Conservation (phyloP, 1,140 invertebrate species). For the Drosophila quadrilineata region DNA sequence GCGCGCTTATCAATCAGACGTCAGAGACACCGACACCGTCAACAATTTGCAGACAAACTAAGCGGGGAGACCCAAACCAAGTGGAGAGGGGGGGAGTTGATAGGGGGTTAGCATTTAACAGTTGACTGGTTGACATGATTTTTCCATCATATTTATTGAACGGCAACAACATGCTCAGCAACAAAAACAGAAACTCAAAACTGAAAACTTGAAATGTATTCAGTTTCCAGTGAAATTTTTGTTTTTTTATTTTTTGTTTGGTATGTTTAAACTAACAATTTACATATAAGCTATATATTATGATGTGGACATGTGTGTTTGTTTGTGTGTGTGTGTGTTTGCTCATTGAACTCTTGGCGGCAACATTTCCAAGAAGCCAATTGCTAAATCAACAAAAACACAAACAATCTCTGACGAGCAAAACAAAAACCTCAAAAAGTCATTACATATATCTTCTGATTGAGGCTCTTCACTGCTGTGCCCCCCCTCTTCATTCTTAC, state of each 20-base stretch:
- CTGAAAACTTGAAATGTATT: background rate
- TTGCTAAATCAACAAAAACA: slow-evolving; percentile 70
- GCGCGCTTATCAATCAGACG: slow-evolving; percentile 72
- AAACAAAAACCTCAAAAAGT: slow-evolving; percentile 77
- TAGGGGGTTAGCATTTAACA: slow-evolving; percentile 12
- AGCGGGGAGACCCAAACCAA: background rate
- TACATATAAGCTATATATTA: slow-evolving; percentile 54
- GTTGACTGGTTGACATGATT: slow-evolving; percentile 60
- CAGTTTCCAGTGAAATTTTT: slow-evolving; percentile 14
- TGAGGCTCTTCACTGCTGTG: slow-evolving; percentile 13
- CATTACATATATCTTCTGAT: slow-evolving; percentile 73
- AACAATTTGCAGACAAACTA: slow-evolving; percentile 47
- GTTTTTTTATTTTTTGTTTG: too few species aligned
- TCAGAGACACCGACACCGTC: slow-evolving; percentile 55
- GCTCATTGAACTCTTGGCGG: slow-evolving; percentile 56
- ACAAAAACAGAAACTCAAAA: background rate
- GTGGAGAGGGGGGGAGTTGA: background rate
- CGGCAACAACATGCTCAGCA: slow-evolving; percentile 17
- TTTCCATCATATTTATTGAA: slow-evolving; percentile 72
- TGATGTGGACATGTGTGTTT: background rate
- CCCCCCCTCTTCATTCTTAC: background rate
- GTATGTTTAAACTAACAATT: slow-evolving; percentile 60
- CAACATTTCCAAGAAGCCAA: slow-evolving; percentile 75
- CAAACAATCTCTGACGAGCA: slow-evolving; percentile 52
- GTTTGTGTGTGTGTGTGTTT: slow-evolving; percentile 18